These are phyloP conservation scores for Naja naja DNA, from an alignment of 2,113 vertebrate genomes.

Conservation along the genomic window DNA sequence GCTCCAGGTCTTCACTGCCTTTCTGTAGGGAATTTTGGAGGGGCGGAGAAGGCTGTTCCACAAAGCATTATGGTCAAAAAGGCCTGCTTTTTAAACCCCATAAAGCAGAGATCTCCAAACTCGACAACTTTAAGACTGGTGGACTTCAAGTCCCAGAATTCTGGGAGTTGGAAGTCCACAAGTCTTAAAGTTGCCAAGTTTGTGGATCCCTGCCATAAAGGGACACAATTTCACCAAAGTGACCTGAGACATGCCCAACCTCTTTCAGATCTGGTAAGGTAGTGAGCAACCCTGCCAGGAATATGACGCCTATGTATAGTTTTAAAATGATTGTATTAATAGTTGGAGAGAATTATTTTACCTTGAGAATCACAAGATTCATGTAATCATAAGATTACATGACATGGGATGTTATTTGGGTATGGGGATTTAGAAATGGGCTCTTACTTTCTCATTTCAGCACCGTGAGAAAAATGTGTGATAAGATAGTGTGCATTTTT, in stretches of 20 bases:
- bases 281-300: background rate
- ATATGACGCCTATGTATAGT: background rate
- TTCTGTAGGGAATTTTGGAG: background rate
- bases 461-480: fast-evolving
- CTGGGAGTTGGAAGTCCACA: too few species aligned
- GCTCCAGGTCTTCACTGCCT: background rate
- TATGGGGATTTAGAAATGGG: background rate
- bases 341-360: background rate
- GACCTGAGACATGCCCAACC: background rate
- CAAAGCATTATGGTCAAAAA: background rate
- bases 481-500: background rate
- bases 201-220: background rate
- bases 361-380: background rate
- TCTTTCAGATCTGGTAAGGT: background rate
- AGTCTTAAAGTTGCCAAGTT: too few species aligned
- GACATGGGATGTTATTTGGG: background rate
- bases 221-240: background rate
- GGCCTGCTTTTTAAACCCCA: background rate
- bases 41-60: background rate
- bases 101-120: too few species aligned
- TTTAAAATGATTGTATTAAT: background rate
- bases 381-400: background rate
- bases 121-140: too few species aligned
- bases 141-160: too few species aligned
- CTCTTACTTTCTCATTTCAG: background rate